phyloP scores from a whole-genome alignment of 2,113 vertebrate species.

The Nibea albiflora region DNA sequence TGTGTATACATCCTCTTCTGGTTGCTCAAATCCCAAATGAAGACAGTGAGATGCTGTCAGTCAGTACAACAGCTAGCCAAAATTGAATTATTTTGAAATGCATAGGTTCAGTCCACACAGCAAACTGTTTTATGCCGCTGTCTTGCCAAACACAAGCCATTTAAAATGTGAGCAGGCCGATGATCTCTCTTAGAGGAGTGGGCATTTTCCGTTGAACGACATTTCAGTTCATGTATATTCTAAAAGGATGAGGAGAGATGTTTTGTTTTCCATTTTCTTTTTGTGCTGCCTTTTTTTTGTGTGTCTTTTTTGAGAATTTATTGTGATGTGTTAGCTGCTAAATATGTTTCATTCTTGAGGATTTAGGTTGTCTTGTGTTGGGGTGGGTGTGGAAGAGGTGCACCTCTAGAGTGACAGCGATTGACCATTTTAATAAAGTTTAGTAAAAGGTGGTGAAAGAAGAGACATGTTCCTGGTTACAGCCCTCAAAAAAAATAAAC shows the following conservation, averaged over 20 bases:
- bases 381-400: conserved; percentile 39
- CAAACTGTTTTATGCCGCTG: conserved; percentile 20
- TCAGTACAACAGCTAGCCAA: conserved; percentile 1
- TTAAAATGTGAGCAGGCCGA: conserved; percentile 43
- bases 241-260: conserved; percentile 28
- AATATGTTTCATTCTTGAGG: conserved; percentile 77
- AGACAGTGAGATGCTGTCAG: neutral
- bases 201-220: conserved; percentile 61
- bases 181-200: conserved; percentile 53
- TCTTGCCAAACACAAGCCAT: conserved; percentile 65
- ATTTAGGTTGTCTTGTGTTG: conserved; percentile 51
- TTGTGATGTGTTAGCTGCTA: conserved; percentile 83
- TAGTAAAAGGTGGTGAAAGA: neutral
- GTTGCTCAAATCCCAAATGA: conserved; percentile 19
- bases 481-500: neutral
- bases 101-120: conserved; percentile 1
- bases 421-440: neutral
- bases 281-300: conserved; percentile 49
- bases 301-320: conserved; percentile 51
- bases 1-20: conserved; percentile 9
- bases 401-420: conserved; percentile 26
- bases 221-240: conserved; percentile 58
- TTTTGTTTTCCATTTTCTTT: conserved; percentile 26
- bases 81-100: conserved; percentile 11
- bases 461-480: neutral